These are phyloP conservation scores for Carassius gibelio DNA, from an alignment of 2,113 vertebrate species.

Conservation along the genomic window DNA sequence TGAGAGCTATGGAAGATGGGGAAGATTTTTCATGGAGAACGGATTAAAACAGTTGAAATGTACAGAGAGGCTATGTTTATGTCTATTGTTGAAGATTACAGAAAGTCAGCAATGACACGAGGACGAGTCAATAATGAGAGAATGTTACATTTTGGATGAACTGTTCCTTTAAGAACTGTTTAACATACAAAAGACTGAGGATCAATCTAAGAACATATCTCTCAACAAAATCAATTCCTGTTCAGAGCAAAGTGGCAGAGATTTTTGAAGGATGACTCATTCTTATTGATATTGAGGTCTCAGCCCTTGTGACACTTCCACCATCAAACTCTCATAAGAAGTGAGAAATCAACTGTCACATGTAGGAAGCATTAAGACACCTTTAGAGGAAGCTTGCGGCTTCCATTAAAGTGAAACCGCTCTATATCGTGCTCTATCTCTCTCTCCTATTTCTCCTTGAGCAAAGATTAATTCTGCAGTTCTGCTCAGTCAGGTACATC, in stretches of 20 bases:
- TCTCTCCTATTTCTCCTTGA: slow-evolving; percentile 18
- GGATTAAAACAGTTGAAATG: neutral
- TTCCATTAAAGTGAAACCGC: slow-evolving; percentile 27
- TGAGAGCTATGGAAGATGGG: neutral
- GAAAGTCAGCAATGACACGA: neutral
- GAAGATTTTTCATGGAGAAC: neutral
- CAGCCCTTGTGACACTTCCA: slow-evolving; percentile 58
- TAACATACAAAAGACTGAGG: neutral
- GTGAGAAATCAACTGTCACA: slow-evolving; percentile 62
- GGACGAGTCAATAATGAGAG: neutral
- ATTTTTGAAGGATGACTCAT: slow-evolving; percentile 43
- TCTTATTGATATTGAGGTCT: slow-evolving; percentile 49
- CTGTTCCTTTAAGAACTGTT: neutral
- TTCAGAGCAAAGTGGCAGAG: slow-evolving; percentile 46
- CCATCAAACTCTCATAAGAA: slow-evolving; percentile 60
- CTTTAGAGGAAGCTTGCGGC: slow-evolving; percentile 54
- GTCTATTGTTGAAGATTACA: neutral
- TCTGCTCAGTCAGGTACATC: slow-evolving; percentile 36
- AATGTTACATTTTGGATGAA: neutral
- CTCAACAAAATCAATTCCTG: neutral
- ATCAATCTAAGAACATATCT: neutral
- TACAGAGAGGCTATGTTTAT: neutral
- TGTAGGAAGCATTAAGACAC: slow-evolving; percentile 47
- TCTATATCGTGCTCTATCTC: slow-evolving; percentile 40
- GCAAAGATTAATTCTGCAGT: slow-evolving; percentile 54